phyloP scores from a whole-genome alignment of 2,797 vertebrate species.

The Poeciliopsis presidionis region DNA sequence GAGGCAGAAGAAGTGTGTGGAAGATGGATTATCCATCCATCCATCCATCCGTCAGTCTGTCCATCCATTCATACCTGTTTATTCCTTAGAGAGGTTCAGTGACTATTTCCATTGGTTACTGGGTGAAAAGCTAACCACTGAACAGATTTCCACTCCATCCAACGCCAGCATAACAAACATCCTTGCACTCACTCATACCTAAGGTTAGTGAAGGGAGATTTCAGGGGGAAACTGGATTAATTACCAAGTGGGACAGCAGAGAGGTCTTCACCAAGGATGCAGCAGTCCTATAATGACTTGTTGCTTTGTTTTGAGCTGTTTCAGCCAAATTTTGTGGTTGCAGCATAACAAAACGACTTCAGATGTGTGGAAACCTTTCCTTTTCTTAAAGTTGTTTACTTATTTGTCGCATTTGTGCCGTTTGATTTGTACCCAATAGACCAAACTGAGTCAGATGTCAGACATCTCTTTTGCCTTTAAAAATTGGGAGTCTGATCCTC shows the following conservation, averaged over 20 bases:
- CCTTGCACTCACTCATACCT: not conserved
- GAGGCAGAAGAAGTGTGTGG: not conserved
- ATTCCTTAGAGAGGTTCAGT: too few relatives aligned
- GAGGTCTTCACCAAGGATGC: not conserved
- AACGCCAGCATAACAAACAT: not conserved
- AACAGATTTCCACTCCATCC: not conserved
- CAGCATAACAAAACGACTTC: not conserved
- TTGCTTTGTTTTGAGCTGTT: too few relatives aligned
- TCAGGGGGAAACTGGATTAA: not conserved
- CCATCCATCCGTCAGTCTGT: too few relatives aligned
- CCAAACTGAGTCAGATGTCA: not conserved
- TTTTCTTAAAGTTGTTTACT: not conserved
- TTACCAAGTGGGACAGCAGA: not conserved
- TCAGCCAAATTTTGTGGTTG: not conserved
- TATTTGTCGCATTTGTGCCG: not conserved
- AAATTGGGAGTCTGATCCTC: constrained; percentile 25
- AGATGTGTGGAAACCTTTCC: not conserved
- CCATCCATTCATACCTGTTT: too few relatives aligned
- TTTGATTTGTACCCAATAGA: constrained; percentile 3
- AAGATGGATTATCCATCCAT: not conserved
- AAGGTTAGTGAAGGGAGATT: not conserved
- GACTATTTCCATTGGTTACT: too few relatives aligned
- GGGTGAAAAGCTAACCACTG: not conserved
- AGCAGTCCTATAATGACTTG: not conserved
- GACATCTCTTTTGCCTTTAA: not conserved